A percentile compares a stretch with the other conserved stretches of the same genome.
Evolutionary conservation across 2,888 invertebrate genomes (phyloP).

Genomic region (Aromia moschata): DNA sequence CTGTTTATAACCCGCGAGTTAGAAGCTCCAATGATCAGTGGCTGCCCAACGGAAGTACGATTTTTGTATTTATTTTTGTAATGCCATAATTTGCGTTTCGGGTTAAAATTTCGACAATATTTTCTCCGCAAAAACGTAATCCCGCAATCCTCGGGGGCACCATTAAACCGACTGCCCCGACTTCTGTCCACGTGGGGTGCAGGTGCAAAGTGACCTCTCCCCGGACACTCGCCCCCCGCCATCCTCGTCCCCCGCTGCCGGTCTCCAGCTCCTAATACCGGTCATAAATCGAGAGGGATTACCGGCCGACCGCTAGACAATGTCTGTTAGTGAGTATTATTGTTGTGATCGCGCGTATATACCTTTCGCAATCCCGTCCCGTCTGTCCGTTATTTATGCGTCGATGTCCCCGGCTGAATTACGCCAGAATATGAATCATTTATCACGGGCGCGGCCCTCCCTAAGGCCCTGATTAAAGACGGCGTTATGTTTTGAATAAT

Average conservation of each 20-base stretch:
- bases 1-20: no score
- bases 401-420: conserved; percentile 24
- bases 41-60: no score
- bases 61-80: no score
- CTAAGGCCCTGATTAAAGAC: conserved; percentile 29
- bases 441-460: conserved; percentile 36
- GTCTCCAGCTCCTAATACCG: conserved; percentile 14
- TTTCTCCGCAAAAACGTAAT: no score
- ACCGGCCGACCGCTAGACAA: conserved; percentile 18
- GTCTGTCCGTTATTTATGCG: conserved; percentile 35
- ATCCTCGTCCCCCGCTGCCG: no score
- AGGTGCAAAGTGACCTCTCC: no score
- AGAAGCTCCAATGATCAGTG: no score
- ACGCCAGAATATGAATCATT: conserved; percentile 34
- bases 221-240: not conserved
- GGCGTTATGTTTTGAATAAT: conserved; percentile 34
- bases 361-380: conserved; percentile 7
- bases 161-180: not conserved
- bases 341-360: conserved; percentile 8
- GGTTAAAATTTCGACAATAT: no score
- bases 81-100: no score
- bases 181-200: not conserved
- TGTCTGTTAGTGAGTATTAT: conserved; percentile 28
- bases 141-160: no score
- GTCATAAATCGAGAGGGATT: conserved; percentile 25